Base-by-base conservation (phyloP, 35 echinoderm and acorn worm species). In the Apostichopus parvimensis region DNA sequence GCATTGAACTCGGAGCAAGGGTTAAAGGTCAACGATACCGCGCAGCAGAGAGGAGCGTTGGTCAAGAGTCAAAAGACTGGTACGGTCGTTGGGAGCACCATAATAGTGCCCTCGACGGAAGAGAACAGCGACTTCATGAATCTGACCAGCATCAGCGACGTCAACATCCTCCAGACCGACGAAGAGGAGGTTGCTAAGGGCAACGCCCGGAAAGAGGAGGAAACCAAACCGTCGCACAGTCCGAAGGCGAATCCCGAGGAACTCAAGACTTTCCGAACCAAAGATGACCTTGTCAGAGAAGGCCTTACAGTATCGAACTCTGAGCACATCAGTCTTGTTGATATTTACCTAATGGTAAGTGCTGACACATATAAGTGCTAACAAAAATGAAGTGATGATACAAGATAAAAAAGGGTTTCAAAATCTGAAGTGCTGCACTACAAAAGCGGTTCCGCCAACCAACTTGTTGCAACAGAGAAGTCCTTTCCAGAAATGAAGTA, bases 311-410 rank as follows among this genome's bases (percentile, higher is more conserved):
- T 93, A 20, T 75, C 86, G 8, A 95, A 95, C 70, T 90, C 85
- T 64, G 82, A 80, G 15, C 87, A 95, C 75, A 90, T 98, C 8
- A 93, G 65, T n/a, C 79, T 95, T 59, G 94, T 94, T 59, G 96
- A 98, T 60, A 72, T 98, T 54, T 98, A 94, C 83, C 73, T 98
- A 22, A 98, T 98, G 96, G 96, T 98, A 86, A 91, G 90, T 92
- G 8, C 14, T 73, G 58, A 9, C 1, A 45, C 12, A 61, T 0
- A 61, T 6, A 61, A 61, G 58, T 8, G 7, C 58, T 10, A 8
- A 61, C 58, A 45, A 45, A 45, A 4, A 45, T 45, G 34, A 45
- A 45, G 34, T 45, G 34, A 45, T 45, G 34, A 45, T 45, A 45
- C 34, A 45, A 45, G 34, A 45, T 45, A 45, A 45, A 45, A 45